phyloP scores from a whole-genome alignment of 2,888 invertebrate species.

The Priocnemis perturbator region DNA sequence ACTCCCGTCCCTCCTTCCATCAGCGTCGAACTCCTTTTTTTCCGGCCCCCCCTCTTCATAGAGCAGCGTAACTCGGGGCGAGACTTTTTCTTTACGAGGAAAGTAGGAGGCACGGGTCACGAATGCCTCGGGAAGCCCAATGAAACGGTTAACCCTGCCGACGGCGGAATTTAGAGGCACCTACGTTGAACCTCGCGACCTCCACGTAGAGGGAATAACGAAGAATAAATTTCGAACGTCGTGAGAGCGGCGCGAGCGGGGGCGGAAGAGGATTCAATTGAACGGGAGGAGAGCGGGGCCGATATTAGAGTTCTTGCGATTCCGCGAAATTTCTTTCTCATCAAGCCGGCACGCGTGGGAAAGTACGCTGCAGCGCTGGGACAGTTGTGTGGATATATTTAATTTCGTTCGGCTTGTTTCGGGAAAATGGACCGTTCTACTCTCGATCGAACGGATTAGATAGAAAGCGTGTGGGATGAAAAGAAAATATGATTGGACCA shows the following conservation, averaged over 20 bases:
- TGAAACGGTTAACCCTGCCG: constrained; percentile 2
- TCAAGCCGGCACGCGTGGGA: no score
- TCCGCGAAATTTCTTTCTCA: no score
- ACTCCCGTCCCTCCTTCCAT: constrained; percentile 13
- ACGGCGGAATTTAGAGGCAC: constrained; percentile 31
- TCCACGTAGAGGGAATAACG: not conserved
- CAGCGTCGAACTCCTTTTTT: constrained; percentile 21
- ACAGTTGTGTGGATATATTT: no score
- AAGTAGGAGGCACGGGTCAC: constrained; percentile 30
- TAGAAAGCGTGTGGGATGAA: no score
- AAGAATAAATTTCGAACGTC: no score
- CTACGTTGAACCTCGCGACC: not conserved
- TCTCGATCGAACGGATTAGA: no score
- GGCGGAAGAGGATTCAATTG: constrained; percentile 2
- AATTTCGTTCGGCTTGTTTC: no score
- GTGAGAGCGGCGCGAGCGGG: constrained; percentile 8
- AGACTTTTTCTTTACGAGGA: constrained; percentile 41
- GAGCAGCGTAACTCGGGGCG: constrained; percentile 18
- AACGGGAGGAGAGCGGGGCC: not conserved
- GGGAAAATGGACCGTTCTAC: no score
- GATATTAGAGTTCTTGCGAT: no score
- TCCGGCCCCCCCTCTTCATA: constrained; percentile 11
- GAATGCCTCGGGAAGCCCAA: constrained; percentile 4
- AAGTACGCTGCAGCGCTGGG: no score
- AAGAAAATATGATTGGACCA: no score